Evolutionary conservation across 2,113 vertebrate genomes (phyloP).

Genomic region (Guaruba guarouba): DNA sequence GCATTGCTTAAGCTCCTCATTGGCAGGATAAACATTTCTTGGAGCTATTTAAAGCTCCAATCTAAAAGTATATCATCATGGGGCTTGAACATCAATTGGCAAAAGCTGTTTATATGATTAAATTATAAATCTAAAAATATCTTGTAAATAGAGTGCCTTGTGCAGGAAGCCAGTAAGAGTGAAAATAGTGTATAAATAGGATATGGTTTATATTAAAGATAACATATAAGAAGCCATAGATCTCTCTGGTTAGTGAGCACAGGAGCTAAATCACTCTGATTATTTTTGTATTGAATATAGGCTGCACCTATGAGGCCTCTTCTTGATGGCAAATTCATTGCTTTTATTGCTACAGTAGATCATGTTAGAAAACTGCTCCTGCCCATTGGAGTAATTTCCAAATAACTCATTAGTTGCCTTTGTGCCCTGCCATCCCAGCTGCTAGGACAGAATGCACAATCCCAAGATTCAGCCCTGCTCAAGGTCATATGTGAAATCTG

Average conservation of each 20-base stretch:
- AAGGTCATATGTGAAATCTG: neutral
- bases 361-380: neutral
- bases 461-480: neutral
- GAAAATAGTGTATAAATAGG: neutral
- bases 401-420: neutral
- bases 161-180: neutral
- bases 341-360: neutral
- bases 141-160: neutral
- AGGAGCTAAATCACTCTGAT: neutral
- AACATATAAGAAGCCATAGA: neutral
- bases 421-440: neutral
- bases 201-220: neutral
- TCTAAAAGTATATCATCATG: neutral
- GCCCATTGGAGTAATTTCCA: neutral
- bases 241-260: neutral
- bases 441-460: neutral
- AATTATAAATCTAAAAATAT: neutral
- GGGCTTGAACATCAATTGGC: neutral
- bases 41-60: neutral
- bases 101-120: slow-evolving; percentile 5
- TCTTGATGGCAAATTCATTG: neutral
- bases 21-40: slow-evolving; percentile 20
- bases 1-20: slow-evolving; percentile 1
- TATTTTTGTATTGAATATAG: neutral
- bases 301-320: neutral